These are phyloP conservation scores for Drosophila nasuta DNA, from an alignment of 1,140 invertebrate species.

Conservation along the genomic window DNA sequence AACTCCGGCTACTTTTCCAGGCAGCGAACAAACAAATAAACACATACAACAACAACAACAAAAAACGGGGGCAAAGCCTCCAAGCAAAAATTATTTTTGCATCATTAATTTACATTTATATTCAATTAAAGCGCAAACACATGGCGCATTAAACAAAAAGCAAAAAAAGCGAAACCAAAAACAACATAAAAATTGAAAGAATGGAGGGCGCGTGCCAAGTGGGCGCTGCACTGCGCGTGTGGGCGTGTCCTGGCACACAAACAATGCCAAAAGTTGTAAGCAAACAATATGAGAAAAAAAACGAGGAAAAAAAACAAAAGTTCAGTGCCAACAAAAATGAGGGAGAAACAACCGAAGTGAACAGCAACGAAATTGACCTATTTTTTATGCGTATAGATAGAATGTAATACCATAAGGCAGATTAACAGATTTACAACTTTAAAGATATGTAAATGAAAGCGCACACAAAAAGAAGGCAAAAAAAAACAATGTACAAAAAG, in stretches of 20 bases:
- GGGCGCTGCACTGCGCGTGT: slow-evolving; percentile 44
- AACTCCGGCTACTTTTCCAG: slow-evolving; percentile 35
- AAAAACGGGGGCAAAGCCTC: slow-evolving; percentile 55
- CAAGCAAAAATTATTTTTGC: slow-evolving; percentile 83
- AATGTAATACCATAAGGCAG: slow-evolving; percentile 3
- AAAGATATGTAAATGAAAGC: neutral
- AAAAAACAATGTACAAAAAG: neutral
- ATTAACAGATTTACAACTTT: slow-evolving; percentile 7
- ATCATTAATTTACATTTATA: slow-evolving; percentile 84
- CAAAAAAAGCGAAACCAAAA: neutral
- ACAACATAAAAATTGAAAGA: slow-evolving; percentile 6
- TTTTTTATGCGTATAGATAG: slow-evolving; percentile 8
- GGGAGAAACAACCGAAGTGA: slow-evolving; percentile 6
- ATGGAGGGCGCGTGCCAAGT: slow-evolving; percentile 57
- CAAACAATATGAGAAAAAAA: slow-evolving; percentile 48
- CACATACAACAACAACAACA: neutral
- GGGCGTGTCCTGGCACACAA: slow-evolving; percentile 19
- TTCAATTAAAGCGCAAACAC: slow-evolving; percentile 82
- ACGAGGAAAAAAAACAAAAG: neutral
- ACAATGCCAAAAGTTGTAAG: slow-evolving; percentile 45
- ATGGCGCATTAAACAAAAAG: slow-evolving; percentile 39
- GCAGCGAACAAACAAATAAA: slow-evolving; percentile 49
- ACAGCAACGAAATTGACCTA: slow-evolving; percentile 26
- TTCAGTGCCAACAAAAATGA: slow-evolving; percentile 27
- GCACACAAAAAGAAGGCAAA: neutral